phyloP scores from a whole-genome alignment of 92 coral and sea anemone species.

The Galaxea fascicularis region DNA sequence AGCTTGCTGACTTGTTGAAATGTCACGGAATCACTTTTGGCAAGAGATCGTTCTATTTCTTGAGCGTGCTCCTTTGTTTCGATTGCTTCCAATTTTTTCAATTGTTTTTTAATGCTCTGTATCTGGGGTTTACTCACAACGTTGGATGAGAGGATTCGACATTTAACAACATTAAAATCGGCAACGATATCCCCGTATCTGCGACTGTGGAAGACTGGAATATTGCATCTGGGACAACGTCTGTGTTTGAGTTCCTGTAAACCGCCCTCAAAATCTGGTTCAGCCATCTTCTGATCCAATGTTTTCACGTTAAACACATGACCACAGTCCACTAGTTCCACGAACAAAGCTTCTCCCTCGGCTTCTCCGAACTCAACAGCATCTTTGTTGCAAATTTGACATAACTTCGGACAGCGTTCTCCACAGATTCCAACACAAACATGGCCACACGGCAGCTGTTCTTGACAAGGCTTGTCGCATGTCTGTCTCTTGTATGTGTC shows the following conservation, averaged over 20 bases:
- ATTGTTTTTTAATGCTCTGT: constrained; percentile 1
- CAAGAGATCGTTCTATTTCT: constrained; percentile 9
- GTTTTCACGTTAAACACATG: constrained; percentile 81
- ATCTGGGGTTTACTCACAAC: background rate
- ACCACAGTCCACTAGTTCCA: constrained; percentile 85
- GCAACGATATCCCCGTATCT: constrained; percentile 84
- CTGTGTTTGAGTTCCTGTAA: constrained; percentile 62
- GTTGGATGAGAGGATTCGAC: constrained; percentile 41
- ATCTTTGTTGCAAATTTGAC: constrained; percentile 81
- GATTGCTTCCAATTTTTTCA: background rate
- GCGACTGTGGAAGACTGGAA: constrained; percentile 76
- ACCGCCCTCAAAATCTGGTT: constrained; percentile 15
- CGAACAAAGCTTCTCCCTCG: constrained; percentile 76
- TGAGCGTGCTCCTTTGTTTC: constrained; percentile 17
- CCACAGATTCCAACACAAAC: constrained; percentile 90
- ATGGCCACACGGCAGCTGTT: constrained; percentile 70
- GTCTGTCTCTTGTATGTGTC: constrained; percentile 78
- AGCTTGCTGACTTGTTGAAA: constrained; percentile 65
- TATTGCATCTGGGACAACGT: constrained; percentile 81
- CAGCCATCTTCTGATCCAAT: constrained; percentile 83
- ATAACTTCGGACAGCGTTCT: constrained; percentile 86
- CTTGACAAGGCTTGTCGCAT: constrained; percentile 72
- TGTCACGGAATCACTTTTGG: constrained; percentile 37
- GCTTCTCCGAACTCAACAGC: constrained; percentile 70
- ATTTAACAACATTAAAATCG: constrained; percentile 78